A percentile compares a stretch with the other conserved stretches of the same genome.
Evolutionary conservation across 2,113 vertebrate genomes (phyloP).

Genomic region (human): DNA sequence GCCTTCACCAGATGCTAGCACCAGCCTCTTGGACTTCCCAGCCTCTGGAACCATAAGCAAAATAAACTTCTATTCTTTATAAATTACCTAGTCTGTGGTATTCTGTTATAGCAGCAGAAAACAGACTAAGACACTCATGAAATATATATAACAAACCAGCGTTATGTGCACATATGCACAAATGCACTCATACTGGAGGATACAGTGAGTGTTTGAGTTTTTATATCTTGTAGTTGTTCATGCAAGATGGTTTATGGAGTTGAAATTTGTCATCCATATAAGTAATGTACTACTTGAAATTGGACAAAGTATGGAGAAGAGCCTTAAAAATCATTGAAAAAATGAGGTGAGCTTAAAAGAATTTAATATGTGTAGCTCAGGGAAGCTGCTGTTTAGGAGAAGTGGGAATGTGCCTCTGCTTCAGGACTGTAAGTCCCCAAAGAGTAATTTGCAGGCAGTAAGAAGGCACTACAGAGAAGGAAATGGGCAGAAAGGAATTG

Average conservation of each 20-base stretch:
- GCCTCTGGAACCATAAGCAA: neutral
- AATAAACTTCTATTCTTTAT: neutral
- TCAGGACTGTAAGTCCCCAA: conserved; percentile 3
- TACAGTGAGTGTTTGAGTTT: neutral
- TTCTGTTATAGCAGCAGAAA: neutral
- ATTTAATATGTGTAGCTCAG: neutral
- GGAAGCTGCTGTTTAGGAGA: neutral
- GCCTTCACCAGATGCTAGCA: neutral
- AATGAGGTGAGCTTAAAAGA: neutral
- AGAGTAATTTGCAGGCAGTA: neutral
- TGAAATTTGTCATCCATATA: conserved; percentile 25
- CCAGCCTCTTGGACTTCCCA: neutral
- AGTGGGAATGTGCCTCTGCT: neutral
- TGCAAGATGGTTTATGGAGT: neutral
- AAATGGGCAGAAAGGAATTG: neutral
- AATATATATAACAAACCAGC: neutral
- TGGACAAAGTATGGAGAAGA: neutral
- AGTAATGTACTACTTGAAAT: conserved; percentile 21
- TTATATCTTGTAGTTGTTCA: neutral
- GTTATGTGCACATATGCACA: neutral
- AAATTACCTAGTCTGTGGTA: neutral
- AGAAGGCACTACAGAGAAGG: neutral
- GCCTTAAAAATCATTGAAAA: conserved; percentile 1
- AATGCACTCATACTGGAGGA: neutral
- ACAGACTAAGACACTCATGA: neutral